phyloP scores from a whole-genome alignment of 2,888 invertebrate species.

The Iphiclides podalirius region DNA sequence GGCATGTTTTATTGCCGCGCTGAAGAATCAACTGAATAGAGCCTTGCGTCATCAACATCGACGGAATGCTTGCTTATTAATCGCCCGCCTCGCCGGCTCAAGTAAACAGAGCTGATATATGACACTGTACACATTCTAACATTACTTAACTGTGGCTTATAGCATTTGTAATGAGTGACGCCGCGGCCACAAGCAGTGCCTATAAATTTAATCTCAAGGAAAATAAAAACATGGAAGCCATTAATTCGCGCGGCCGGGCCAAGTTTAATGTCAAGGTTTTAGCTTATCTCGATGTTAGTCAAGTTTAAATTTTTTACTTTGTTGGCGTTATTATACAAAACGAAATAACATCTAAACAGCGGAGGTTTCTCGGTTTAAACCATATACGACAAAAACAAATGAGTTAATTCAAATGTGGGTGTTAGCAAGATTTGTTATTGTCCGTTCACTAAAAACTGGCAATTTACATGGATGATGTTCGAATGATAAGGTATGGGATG shows the following conservation, averaged over 20 bases:
- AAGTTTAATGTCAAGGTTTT: conserved; percentile 80
- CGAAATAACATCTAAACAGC: conserved; percentile 55
- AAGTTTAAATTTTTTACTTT: conserved; percentile 66
- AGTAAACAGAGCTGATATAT: conserved; percentile 72
- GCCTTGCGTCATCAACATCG: conserved; percentile 47
- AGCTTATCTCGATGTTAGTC: conserved; percentile 76
- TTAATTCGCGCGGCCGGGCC: conserved; percentile 78
- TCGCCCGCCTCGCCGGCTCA: conserved; percentile 44
- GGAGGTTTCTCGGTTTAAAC: conserved; percentile 37
- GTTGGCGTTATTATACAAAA: conserved; percentile 63
- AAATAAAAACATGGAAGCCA: conserved; percentile 80
- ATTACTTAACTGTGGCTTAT: conserved; percentile 61
- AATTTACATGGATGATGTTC: conserved; percentile 3
- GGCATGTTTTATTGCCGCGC: conserved; percentile 25
- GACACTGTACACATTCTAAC: conserved; percentile 72
- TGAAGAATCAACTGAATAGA: conserved; percentile 34
- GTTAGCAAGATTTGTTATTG: conserved; percentile 20
- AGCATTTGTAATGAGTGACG: conserved; percentile 75
- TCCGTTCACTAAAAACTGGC: conserved; percentile 2
- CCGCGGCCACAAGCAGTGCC: conserved; percentile 62
- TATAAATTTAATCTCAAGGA: conserved; percentile 80
- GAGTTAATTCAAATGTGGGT: conserved; percentile 20
- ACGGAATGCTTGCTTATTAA: conserved; percentile 58
- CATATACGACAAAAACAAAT: conserved; percentile 20
- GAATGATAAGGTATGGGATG: not conserved